Base-by-base conservation (phyloP, 2,888 invertebrate genomes). In the Cynaeus angustus region DNA sequence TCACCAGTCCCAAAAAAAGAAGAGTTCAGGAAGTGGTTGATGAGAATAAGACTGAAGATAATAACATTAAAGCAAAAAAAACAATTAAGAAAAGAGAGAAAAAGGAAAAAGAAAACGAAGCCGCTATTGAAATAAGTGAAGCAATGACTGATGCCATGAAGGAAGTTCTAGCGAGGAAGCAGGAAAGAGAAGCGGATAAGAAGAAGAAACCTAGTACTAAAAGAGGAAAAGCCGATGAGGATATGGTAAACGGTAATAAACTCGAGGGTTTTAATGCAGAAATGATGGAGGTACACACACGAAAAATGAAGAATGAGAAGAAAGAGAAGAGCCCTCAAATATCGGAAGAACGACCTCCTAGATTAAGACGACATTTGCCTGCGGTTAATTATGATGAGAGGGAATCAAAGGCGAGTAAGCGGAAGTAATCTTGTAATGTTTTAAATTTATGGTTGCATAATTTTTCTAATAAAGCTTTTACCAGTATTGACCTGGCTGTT, bases 1-100 rank as follows among this genome's bases (percentile, higher is more conserved):
- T 92, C 78, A 69, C 21, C 33, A 50, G 4, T 2, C 21, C 13
- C 6, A 66, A 13, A 59, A 55, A 59, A 59, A 50, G 46, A 56
- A 30, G 28, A 8, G 45, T 14, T 8, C 0, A 12, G 28, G 46
- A 55, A 13, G 13, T 2, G 10, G 26, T 26, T n/a, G n/a, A n/a
- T n/a, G 33, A 41, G 38, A 21, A 41, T 53, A 67, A 68, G 66
- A 66, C 52, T 74, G 77, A 14, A 69, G 55, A 78, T 76, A 52
- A 74, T 71, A 30, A 67, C 52, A 62, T 68, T 12, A 26, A 72
- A 46, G 48, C 45, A 12, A 52, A 9, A 26, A 58, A 68, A 13
- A 33, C 38, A 30, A 14, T 10, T 53, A 68, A 10, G 48, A 70
- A 30, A 50, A 41, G 53, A 26, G 13, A 16, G 13, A 45, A n/a